phyloP scores from a whole-genome alignment of 2,113 vertebrate genomes.

The Nycticebus coucang region DNA sequence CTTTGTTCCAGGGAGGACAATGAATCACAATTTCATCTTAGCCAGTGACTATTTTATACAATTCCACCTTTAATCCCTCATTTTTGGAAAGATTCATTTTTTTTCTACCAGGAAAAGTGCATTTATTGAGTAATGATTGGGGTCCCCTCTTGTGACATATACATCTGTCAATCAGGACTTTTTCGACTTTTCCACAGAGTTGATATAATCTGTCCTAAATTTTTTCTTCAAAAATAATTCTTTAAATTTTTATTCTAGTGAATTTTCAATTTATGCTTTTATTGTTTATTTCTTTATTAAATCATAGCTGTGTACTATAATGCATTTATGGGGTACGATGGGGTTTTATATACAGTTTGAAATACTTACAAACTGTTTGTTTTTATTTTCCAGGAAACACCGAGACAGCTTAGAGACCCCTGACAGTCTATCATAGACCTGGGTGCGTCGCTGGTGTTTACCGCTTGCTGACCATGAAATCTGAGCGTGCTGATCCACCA shows the following conservation, averaged over 20 bases:
- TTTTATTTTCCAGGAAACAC: not conserved
- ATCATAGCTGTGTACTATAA: no score
- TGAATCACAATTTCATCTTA: not conserved
- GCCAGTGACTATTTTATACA: not conserved
- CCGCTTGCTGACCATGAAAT: not conserved
- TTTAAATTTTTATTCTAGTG: not conserved
- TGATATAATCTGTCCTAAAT: not conserved
- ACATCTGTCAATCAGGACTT: not conserved
- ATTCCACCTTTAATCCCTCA: not conserved
- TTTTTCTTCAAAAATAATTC: not conserved
- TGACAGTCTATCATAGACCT: not conserved
- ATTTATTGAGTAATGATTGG: not conserved
- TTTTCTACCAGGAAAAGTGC: not conserved
- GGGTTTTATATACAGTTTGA: no score
- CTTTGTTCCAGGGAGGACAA: not conserved
- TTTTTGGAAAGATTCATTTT: not conserved
- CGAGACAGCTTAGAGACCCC: not conserved
- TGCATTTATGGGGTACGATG: no score
- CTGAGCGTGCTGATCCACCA: not conserved
- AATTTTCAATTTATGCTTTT: not conserved
- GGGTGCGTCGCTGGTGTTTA: not conserved
- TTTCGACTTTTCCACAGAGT: not conserved
- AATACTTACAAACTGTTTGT: no score
- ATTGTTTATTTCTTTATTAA: not conserved
- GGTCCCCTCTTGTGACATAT: not conserved